These are phyloP conservation scores for Heliconius himera DNA, from an alignment of 1,140 invertebrate species.

Conservation along the genomic window DNA sequence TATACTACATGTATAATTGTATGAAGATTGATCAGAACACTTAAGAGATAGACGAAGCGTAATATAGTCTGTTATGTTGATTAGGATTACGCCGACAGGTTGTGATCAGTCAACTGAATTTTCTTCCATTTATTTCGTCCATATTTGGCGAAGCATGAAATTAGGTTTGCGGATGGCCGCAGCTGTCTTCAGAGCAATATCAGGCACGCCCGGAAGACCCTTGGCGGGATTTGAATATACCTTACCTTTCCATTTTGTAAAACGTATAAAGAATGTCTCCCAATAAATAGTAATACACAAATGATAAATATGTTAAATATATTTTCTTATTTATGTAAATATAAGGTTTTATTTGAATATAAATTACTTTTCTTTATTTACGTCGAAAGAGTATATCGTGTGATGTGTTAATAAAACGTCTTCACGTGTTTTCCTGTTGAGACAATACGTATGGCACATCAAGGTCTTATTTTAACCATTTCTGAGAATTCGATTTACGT, in stretches of 20 bases:
- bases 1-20: too few relatives aligned
- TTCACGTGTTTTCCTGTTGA: neutral
- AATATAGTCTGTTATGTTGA: neutral
- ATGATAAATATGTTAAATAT: neutral
- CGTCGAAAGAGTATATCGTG: too few relatives aligned
- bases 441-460: neutral
- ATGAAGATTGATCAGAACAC: neutral
- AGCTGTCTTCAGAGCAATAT: constrained; percentile 34
- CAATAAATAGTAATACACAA: neutral
- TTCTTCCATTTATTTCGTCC: constrained; percentile 34
- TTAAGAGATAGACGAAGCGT: neutral
- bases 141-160: constrained; percentile 35
- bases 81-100: constrained; percentile 1
- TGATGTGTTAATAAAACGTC: neutral
- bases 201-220: constrained; percentile 1
- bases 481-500: neutral
- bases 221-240: constrained; percentile 13
- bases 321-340: neutral
- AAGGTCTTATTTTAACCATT: neutral
- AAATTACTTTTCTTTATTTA: neutral
- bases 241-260: constrained; percentile 13
- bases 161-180: constrained; percentile 35
- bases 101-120: constrained; percentile 27
- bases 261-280: neutral
- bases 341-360: neutral